Conservation (phyloP, 2,113 vertebrate species). For the Dicaeum eximium region DNA sequence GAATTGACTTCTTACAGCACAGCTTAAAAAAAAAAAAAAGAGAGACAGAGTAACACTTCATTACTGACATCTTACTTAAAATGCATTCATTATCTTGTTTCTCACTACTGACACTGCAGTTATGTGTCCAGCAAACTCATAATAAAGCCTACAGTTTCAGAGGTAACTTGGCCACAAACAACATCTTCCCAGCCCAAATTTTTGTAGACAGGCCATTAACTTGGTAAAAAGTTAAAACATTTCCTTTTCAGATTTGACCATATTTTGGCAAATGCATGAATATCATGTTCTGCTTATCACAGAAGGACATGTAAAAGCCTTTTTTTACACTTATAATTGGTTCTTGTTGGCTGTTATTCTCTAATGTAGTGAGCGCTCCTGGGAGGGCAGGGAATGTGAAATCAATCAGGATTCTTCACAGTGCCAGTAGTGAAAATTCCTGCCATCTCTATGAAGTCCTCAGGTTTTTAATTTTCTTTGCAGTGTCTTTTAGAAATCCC, state of each 20-base stretch:
- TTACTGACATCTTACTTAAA: not conserved
- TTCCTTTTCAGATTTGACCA: not conserved
- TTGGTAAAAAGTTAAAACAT: not conserved
- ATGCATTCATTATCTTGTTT: not conserved
- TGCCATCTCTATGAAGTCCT: not conserved
- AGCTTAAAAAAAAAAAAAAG: too few species aligned
- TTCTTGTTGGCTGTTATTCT: not conserved
- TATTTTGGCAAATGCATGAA: not conserved
- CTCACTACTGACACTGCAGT: not conserved
- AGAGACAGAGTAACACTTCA: not conserved
- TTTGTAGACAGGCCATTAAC: not conserved
- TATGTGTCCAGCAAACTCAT: not conserved
- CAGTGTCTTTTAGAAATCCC: not conserved
- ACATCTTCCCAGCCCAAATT: not conserved
- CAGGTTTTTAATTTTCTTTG: not conserved
- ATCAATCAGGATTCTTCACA: not conserved
- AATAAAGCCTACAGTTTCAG: not conserved
- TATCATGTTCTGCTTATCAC: not conserved
- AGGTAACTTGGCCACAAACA: not conserved
- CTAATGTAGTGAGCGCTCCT: rapidly evolving
- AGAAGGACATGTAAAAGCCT: not conserved
- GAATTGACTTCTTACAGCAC: not conserved
- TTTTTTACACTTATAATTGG: not conserved
- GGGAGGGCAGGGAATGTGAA: not conserved
- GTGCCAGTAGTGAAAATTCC: not conserved